Conservation (phyloP, 2,113 vertebrate genomes). For the Tragelaphus scriptus region DNA sequence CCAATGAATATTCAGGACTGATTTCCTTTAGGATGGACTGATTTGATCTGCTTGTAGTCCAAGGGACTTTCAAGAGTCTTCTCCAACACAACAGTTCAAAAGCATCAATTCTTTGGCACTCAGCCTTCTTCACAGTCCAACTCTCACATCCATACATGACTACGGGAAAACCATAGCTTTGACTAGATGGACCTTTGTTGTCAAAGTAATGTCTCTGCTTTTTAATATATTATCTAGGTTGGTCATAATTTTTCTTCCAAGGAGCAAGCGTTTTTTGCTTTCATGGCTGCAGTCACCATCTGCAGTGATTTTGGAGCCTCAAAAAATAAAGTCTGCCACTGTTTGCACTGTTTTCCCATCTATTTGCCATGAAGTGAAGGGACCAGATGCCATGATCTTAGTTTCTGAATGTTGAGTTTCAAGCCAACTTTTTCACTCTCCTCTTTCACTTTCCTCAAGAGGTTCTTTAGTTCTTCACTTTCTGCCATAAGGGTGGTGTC, state of each 20-base stretch:
- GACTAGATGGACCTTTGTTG: rapidly evolving
- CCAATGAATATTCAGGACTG: background rate
- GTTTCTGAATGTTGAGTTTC: background rate
- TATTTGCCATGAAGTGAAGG: background rate
- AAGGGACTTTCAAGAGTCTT: background rate
- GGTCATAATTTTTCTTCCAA: background rate
- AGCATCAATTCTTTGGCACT: background rate
- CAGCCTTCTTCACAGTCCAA: background rate
- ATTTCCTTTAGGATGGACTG: background rate
- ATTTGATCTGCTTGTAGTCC: background rate
- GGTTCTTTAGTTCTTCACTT: background rate
- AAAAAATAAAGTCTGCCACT: rapidly evolving
- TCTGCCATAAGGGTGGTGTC: background rate
- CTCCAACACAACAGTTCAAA: background rate
- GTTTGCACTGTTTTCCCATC: background rate
- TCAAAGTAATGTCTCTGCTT: background rate
- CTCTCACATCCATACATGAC: background rate
- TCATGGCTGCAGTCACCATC: background rate
- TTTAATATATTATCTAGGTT: background rate
- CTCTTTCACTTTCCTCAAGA: background rate
- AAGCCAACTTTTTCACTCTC: background rate
- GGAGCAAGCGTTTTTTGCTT: background rate
- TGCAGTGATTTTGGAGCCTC: background rate
- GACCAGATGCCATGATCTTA: background rate
- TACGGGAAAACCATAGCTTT: background rate